Base-by-base conservation (phyloP, 2,113 vertebrate species). In the Chaetura pelagica region DNA sequence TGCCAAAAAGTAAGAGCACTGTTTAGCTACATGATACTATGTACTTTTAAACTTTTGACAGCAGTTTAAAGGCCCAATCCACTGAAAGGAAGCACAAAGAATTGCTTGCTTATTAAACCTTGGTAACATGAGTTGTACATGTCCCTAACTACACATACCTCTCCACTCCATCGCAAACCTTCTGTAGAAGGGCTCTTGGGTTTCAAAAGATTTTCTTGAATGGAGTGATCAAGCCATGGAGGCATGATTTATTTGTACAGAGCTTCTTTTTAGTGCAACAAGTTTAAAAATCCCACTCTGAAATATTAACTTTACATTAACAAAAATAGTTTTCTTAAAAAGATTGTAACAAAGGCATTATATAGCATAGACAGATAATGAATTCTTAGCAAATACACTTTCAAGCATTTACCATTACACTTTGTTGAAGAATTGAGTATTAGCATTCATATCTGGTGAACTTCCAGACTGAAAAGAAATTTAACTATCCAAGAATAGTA, bases 311-410 rank as follows among this genome's bases (percentile, higher is more conserved):
- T 98, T 98, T 98, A 98, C 96, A 97, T 98, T 98, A 98, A 98
- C 97, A 98, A 98, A 98, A 98, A 98, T 98, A 98, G 91, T 97
- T 97, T 97, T 97, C 95, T 98, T 98, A 97, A 98, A 98, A 98
- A 98, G 98, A 98, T 97, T 92, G 97, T 98, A 98, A 98, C 98
- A 98, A 98, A 98, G 98, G 97, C 96, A 98, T 96, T 98, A 94
- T 98, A 97, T 96, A 97, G 98, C 98, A 98, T 97, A 98, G 98
- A 98, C 97, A 98, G 97, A 97, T 97, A 94, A 97, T 98, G 96
- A 97, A 97, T 96, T 98, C 95, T 98, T 98, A 97, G 97, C 98
- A 98, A 97, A 98, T 97, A 98, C 98, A 98, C 87, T 96, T 89
- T 92, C 97, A 98, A 98, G 97, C 98, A 97, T 97, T 98, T 97